Percentiles rank a stretch among this genome's conserved stretches.
phyloP scores from a whole-genome alignment of 53 echinoderm and acorn worm species.

The Echinometra lucunter region DNA sequence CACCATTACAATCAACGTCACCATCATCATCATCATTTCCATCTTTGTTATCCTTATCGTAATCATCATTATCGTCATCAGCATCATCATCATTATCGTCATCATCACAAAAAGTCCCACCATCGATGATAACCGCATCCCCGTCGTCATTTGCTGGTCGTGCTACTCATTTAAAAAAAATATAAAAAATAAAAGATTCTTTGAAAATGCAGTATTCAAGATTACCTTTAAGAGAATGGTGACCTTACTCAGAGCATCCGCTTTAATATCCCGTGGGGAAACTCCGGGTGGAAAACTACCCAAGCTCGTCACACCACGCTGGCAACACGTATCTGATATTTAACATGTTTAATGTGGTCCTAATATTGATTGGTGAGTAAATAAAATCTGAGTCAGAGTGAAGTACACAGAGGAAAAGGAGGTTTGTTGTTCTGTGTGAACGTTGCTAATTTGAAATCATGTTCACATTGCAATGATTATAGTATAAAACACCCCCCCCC shows the following conservation, averaged over 20 bases:
- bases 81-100: too few relatives aligned
- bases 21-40: too few relatives aligned
- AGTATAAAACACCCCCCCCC: too few relatives aligned
- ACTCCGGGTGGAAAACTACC: not conserved
- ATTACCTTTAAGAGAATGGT: not conserved
- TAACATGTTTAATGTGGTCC: not conserved
- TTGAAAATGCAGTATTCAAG: not conserved
- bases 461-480: not conserved
- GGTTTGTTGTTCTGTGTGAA: not conserved
- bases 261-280: not conserved
- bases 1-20: not conserved
- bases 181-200: too few relatives aligned
- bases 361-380: constrained; percentile 2
- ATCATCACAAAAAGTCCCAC: too few relatives aligned
- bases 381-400: not conserved
- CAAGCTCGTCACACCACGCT: not conserved
- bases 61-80: too few relatives aligned
- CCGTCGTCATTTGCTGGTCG: not conserved
- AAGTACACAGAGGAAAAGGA: not conserved
- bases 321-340: constrained; percentile 11
- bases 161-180: too few relatives aligned
- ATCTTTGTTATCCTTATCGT: too few relatives aligned
- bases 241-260: not conserved
- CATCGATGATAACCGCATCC: not conserved
- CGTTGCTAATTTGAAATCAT: not conserved